phyloP scores from a whole-genome alignment of 1,140 invertebrate genomes.

The Myzus persicae region DNA sequence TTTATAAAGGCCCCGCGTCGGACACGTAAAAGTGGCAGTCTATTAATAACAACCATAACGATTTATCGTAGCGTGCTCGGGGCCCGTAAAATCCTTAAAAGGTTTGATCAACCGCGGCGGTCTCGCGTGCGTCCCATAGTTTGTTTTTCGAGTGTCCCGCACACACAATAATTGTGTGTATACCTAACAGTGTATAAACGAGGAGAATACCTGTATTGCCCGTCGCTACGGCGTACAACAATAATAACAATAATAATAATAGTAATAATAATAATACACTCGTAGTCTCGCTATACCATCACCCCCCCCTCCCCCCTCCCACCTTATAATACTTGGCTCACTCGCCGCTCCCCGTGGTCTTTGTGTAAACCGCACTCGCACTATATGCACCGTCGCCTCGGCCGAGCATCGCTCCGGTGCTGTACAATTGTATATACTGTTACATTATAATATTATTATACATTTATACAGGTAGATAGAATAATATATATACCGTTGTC shows the following conservation, averaged over 20 bases:
- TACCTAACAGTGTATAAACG: not conserved
- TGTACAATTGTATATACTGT: too few species aligned
- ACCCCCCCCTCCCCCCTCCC: too few species aligned
- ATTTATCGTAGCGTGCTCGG: not conserved
- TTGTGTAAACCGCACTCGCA: not conserved
- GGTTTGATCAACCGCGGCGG: not conserved
- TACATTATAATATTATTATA: not conserved
- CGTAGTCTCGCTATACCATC: too few species aligned
- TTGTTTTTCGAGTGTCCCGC: not conserved
- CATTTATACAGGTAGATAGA: not conserved
- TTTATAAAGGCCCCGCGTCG: not conserved
- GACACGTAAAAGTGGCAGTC: not conserved
- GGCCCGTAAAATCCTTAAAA: not conserved
- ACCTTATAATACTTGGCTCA: not conserved
- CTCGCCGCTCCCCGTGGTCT: not conserved
- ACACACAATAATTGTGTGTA: not conserved
- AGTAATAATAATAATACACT: not conserved
- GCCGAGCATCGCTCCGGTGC: not conserved
- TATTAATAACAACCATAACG: conserved; percentile 29
- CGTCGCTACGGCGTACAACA: not conserved
- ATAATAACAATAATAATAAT: not conserved
- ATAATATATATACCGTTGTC: not conserved
- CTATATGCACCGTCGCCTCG: not conserved
- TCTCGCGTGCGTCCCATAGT: conserved; percentile 19
- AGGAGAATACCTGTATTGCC: not conserved